Evolutionary conservation across 2,888 invertebrate species (phyloP), one percentile per base, ranked within the genome.

Genomic region (Drosophila aldrichi): DNA sequence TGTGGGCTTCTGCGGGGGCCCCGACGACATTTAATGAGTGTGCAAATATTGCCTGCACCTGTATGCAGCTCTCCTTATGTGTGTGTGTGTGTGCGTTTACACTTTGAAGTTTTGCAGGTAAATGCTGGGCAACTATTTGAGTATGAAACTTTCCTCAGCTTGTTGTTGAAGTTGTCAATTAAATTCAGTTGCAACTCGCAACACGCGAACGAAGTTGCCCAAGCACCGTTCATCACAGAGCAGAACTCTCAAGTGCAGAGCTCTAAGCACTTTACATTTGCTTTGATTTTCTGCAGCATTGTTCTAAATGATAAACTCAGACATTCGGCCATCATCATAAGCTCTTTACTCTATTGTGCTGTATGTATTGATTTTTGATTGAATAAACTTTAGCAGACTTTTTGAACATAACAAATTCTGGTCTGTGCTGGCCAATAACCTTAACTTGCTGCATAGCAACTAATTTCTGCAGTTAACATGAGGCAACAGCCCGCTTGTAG

Each of bases 1-100:
- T 64, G 87, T 72, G 70, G 79, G 81, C 63, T 71, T 70, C 52
- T 58, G 63, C 60, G 52, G 58, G 68, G 54, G 43, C 68, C 56
- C 49, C 63, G 44, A 61, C 86, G 69, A 48, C 79, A 69, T 88
- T 88, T 88, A 83, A 83, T 87, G 83, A 83, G 87, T 86, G 87
- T 81, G 82, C 78, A 83, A 83, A 86, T 79, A 76, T 75, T 75
- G 70, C 57, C 79, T 56, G 32, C 54, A 34, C 54, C 54, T 40
- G 10, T 46, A 32, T 12, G 57, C 40, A 18, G 43, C 14, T 38
- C 18, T 5, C 41, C 38, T 44, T 32, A 40, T 43, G 43, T 29
- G 9, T 12, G 46, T 41, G 48, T 32, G 51, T 61, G 40, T 57
- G 55, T 64, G 67, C 54, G 56, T 34, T 38, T 54, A 43, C 49